Evolutionary conservation across 2,797 vertebrate genomes (phyloP).

Genomic region (Pipistrellus pygmaeus): DNA sequence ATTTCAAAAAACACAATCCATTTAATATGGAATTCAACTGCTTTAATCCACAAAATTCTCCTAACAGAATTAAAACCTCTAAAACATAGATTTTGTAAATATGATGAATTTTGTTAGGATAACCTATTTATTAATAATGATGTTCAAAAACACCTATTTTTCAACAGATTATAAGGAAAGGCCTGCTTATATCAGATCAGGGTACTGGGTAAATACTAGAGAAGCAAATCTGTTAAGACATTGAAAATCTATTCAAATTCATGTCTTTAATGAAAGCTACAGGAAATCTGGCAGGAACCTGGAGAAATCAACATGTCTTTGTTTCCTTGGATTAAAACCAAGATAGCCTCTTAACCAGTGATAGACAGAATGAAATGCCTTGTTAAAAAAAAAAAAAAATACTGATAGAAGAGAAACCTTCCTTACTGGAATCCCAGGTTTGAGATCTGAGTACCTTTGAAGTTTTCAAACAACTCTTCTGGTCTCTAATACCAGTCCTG

Average conservation of each 20-base stretch:
- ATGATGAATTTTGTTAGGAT: not conserved
- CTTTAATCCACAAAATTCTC: slow-evolving; percentile 32
- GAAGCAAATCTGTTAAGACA: not conserved
- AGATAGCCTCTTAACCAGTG: not conserved
- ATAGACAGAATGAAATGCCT: not conserved
- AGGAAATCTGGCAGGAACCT: not conserved
- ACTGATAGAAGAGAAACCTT: not conserved
- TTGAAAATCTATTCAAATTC: not conserved
- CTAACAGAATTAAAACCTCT: slow-evolving; percentile 32
- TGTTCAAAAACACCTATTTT: not conserved
- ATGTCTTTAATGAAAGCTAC: not conserved
- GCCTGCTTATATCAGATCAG: not conserved
- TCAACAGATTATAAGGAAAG: not conserved
- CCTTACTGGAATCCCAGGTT: not conserved
- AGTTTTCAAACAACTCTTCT: not conserved
- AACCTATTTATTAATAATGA: not conserved
- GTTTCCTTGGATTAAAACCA: slow-evolving; percentile 9
- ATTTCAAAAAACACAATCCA: not conserved
- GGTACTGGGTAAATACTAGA: not conserved
- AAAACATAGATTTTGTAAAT: slow-evolving; percentile 27
- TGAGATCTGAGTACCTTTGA: not conserved
- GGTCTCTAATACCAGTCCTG: not conserved
- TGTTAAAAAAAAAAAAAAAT: not conserved
- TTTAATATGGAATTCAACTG: not conserved
- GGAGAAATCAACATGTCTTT: not conserved